Evolutionary conservation across 2,113 vertebrate species (phyloP).

Genomic region (Donacobius atricapilla): DNA sequence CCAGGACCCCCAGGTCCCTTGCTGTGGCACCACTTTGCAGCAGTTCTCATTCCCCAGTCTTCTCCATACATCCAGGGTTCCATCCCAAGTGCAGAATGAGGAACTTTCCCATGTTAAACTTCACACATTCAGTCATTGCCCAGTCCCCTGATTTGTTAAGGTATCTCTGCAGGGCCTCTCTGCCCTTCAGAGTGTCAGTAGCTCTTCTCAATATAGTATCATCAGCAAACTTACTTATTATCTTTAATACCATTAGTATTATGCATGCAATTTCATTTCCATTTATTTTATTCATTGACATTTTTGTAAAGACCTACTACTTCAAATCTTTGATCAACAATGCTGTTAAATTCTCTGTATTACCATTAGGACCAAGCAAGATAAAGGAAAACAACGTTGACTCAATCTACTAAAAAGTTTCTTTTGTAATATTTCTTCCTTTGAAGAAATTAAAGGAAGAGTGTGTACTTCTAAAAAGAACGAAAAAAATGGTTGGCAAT

Average conservation of each 20-base stretch:
- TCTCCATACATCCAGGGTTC: background rate
- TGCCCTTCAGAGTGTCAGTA: background rate
- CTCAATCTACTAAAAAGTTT: background rate
- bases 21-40: background rate
- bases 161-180: background rate
- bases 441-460: background rate
- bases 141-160: background rate
- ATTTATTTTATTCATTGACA: conserved; percentile 20
- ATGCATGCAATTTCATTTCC: conserved; percentile 15
- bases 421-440: background rate
- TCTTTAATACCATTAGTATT: conserved; percentile 19
- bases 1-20: background rate
- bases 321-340: conserved; percentile 29
- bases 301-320: background rate
- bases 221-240: background rate
- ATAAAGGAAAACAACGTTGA: background rate
- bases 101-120: background rate
- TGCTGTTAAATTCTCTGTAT: conserved; percentile 32
- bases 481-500: background rate
- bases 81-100: background rate
- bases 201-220: background rate
- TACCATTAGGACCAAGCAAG: conserved; percentile 1
- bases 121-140: too few relatives aligned
- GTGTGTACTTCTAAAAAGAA: background rate
- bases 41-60: background rate